Percentiles rank a stretch among this genome's conserved stretches.
Conservation (phyloP, 2,888 invertebrate genomes). For the Melinopterus prodromus region DNA sequence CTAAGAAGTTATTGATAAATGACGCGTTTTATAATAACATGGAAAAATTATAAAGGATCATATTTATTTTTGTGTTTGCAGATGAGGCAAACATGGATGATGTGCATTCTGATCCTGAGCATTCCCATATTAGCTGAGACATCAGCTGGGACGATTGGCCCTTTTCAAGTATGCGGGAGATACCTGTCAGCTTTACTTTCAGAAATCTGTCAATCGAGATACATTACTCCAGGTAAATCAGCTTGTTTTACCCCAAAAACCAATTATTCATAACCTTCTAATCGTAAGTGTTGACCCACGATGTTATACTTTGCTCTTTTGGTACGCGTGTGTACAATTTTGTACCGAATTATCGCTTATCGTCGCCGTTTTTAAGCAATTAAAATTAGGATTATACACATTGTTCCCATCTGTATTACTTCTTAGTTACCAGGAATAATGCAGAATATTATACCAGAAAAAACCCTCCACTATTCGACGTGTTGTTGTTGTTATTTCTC, state of each 20-base stretch:
- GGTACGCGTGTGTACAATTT: neutral
- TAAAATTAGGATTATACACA: neutral
- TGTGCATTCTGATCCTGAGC: slow-evolving; percentile 9
- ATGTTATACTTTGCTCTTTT: neutral
- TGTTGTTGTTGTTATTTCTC: neutral
- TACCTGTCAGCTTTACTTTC: slow-evolving; percentile 26
- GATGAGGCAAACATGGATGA: slow-evolving; percentile 28
- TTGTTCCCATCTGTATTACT: neutral
- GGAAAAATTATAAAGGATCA: neutral
- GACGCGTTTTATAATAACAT: no score
- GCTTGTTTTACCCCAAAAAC: neutral
- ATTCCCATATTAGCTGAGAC: neutral
- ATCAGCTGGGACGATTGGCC: slow-evolving; percentile 10
- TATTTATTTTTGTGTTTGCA: slow-evolving; percentile 26
- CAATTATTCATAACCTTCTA: neutral
- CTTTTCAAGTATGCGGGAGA: slow-evolving; percentile 28
- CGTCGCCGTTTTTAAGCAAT: no score
- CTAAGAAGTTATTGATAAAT: neutral
- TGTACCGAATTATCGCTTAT: neutral
- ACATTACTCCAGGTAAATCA: slow-evolving; percentile 32
- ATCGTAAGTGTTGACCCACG: neutral
- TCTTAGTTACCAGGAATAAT: neutral
- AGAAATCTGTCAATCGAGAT: slow-evolving; percentile 28
- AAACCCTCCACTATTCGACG: neutral
- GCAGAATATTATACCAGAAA: neutral